Base-by-base conservation (phyloP, 2,113 vertebrate genomes). In the Psilopogon haemacephalus region DNA sequence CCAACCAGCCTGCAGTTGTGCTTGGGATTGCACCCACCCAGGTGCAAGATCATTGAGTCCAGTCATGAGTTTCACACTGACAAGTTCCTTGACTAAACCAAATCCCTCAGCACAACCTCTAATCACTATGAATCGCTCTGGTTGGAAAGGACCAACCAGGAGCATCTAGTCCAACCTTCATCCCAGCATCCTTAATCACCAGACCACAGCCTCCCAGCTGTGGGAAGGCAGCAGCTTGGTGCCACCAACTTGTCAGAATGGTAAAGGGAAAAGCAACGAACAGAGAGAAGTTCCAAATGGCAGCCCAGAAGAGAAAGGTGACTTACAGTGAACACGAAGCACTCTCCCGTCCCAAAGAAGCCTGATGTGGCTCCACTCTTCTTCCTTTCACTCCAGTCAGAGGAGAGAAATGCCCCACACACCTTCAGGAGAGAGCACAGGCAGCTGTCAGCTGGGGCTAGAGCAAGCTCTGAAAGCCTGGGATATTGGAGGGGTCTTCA, bases 331-430 rank as follows among this genome's bases (percentile, higher is more conserved):
- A 99, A 99, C 84, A 98, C 98, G 55, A 99, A 99, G 93, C 98
- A 98, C 93, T 99, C 98, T 44, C 98, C 98, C 7, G 98, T 98
- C 89, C 98, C 98, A 88, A 98, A 99, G 88, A 98, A 99, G 35
- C 84, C 74, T 0, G 97, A 77, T 12, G 86, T 91, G 13, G 94
- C 84, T 4, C 97, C 95, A 1, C 95, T 96, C 85, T 97, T 98
- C 35, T 94, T 98, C 84, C 98, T 97, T 92, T 98, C 97, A 13
- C 86, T 97, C 96, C 98, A 93, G 77, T 98, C 98, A 0, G 98
- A 98, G 54, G 98, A 98, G 72, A 99, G 96, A 88, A 98, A 99
- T 0, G 98, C 98, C 37, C 98, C 98, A 15, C 98, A 98, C 21
- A 99, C 98, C 98, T 96, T 20, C 0, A 19, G 63, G 73, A 93